These are phyloP conservation scores for Andrena haemorrhoa DNA, from an alignment of 2,888 invertebrate species.

Conservation along the genomic window DNA sequence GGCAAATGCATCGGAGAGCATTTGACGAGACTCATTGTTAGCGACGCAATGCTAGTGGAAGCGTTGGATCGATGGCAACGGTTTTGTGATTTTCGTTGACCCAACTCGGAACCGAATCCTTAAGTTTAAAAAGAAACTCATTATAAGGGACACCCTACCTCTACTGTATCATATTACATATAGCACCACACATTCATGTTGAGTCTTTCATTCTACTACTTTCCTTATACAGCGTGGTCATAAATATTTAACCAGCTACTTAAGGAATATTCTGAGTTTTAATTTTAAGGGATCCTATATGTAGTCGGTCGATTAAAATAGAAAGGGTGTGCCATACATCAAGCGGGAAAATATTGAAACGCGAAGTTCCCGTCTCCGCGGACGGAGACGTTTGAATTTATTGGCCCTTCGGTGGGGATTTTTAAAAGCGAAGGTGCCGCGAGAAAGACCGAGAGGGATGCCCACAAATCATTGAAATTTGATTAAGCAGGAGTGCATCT, in stretches of 20 bases:
- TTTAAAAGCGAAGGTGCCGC: not conserved
- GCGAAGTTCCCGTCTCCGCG: not conserved
- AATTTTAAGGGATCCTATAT: too few species aligned
- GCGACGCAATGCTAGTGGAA: not conserved
- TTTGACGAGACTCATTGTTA: not conserved
- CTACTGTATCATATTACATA: too few species aligned
- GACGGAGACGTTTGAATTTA: not conserved
- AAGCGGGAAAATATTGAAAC: not conserved
- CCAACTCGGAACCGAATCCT: too few species aligned
- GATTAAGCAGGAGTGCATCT: constrained; percentile 69
- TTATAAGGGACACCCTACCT: too few species aligned
- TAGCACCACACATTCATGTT: too few species aligned
- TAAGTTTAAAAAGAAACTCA: too few species aligned
- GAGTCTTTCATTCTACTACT: not conserved
- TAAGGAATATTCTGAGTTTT: too few species aligned
- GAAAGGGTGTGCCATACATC: too few species aligned
- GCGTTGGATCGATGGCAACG: not conserved
- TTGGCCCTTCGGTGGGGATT: not conserved
- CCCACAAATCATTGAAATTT: constrained; percentile 68
- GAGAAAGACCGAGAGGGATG: not conserved
- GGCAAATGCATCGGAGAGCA: not conserved
- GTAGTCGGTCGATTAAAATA: too few species aligned
- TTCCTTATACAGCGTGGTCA: not conserved
- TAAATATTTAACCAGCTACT: not conserved
- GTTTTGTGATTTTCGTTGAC: too few species aligned